Percentiles rank a stretch among this genome's conserved stretches.
phyloP scores from a whole-genome alignment of 2,888 invertebrate species.

The Agrypnus murinus region DNA sequence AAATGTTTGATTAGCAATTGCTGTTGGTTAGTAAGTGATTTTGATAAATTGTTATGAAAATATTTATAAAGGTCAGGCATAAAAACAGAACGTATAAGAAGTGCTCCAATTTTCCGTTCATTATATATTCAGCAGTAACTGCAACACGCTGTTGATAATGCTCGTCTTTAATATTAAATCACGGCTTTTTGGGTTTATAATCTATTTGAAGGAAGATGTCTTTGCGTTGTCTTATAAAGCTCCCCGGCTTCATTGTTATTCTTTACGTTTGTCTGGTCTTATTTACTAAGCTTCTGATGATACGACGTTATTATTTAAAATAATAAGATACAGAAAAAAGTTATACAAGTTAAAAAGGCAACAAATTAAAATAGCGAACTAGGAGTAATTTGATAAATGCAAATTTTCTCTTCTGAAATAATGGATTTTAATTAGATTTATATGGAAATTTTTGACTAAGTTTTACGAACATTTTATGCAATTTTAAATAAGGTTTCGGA shows the following conservation, averaged over 20 bases:
- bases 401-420: slow-evolving; percentile 8
- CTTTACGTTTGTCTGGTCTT: slow-evolving; percentile 44
- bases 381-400: slow-evolving; percentile 18
- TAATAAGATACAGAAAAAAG: slow-evolving; percentile 26
- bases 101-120: slow-evolving; percentile 18
- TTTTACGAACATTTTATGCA: slow-evolving; percentile 15
- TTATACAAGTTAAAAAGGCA: slow-evolving; percentile 1
- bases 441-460: neutral
- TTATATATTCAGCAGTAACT: slow-evolving; percentile 46
- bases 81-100: neutral
- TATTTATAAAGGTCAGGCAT: slow-evolving; percentile 15
- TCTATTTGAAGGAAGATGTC: slow-evolving; percentile 44
- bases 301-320: slow-evolving; percentile 32
- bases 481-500: neutral
- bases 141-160: slow-evolving; percentile 44
- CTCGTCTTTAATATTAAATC: slow-evolving; percentile 50
- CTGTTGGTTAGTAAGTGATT: slow-evolving; percentile 2
- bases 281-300: slow-evolving; percentile 41
- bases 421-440: slow-evolving; percentile 18
- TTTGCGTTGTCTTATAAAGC: slow-evolving; percentile 39
- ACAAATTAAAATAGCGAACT: slow-evolving; percentile 19
- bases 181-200: slow-evolving; percentile 47
- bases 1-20: slow-evolving; percentile 21
- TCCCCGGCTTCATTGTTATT: slow-evolving; percentile 46
- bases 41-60: slow-evolving; percentile 20